Base-by-base conservation (phyloP, 2,113 vertebrate genomes). In the Pagrus major region DNA sequence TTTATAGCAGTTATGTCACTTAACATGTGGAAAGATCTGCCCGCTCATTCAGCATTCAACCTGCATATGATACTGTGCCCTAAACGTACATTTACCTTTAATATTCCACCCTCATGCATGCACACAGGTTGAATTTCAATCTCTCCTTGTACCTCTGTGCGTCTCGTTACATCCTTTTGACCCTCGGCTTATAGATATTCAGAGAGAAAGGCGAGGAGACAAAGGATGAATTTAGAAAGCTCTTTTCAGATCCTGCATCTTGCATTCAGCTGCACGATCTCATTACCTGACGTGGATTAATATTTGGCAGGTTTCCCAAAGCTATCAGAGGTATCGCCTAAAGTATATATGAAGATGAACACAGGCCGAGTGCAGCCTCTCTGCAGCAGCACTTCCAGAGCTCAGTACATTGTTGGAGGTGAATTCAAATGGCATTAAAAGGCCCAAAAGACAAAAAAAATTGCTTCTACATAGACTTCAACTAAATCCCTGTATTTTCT, bases 191-290 rank as follows among this genome's bases (percentile, higher is more conserved):
- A 66, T 58, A 74, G 54, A 74, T 41, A 56, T 76, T 86, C 68
- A 61, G 39, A 80, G 73, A 56, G 49, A 86, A 76, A 56, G 27
- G 37, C 37, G 6, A n/a, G 54, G 70, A 69, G 61, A 69, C 49
- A 76, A 71, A 44, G 12, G 35, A 31, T 82, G 76, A 71, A 82
- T 84, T 86, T 41, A 59, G 21, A 66, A 27, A 55, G n/a, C 76
- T 23, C 63, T 41, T 23, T 37, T 75, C 9, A 71, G 61, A 86
- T 88, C 80, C 80, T 49, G 46, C 46, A 49, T 83, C 58, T 51
- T 37, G 77, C 49, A 86, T 83, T 87, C 83, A 82, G 72, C 75
- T 2, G 79, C 89, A 78, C 68, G n/a, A 71, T 80, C 78, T 84
- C 65, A 81, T 86, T 75, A 79, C 71, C 78, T 80, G 3, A 52